Evolutionary conservation across 2,797 vertebrate genomes (phyloP).

Genomic region (Acanthurus lineatus): DNA sequence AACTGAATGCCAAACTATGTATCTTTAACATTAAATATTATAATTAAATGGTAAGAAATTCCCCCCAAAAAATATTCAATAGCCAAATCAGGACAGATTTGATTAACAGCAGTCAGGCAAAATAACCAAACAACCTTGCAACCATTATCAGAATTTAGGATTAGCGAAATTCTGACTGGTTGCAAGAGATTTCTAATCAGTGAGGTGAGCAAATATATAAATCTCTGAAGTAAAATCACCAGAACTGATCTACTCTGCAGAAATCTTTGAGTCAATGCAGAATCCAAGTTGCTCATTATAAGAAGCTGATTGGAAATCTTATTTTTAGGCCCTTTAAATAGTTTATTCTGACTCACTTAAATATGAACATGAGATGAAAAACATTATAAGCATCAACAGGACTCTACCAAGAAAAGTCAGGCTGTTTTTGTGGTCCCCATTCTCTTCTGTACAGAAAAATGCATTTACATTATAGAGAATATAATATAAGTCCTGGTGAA

Average conservation of each 20-base stretch:
- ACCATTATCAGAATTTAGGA: neutral
- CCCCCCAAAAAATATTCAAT: neutral
- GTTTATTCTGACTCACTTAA: neutral
- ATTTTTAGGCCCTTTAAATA: neutral
- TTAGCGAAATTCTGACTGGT: neutral
- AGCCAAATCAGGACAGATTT: constrained; percentile 3
- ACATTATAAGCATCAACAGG: neutral
- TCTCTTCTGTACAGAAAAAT: neutral
- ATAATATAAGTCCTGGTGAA: neutral
- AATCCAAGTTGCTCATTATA: neutral
- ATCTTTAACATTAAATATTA: neutral
- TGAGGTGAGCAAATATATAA: neutral
- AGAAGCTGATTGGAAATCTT: too few relatives aligned
- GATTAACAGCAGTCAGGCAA: neutral
- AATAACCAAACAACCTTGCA: neutral
- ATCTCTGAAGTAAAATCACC: neutral
- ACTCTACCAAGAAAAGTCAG: neutral
- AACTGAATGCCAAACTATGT: neutral
- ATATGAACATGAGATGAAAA: neutral
- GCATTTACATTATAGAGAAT: neutral
- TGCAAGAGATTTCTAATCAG: neutral
- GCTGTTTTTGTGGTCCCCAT: neutral
- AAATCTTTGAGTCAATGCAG: neutral
- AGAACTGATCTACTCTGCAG: neutral
- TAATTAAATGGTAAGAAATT: neutral